Evolutionary conservation across 2,113 vertebrate genomes (phyloP), one percentile per base, ranked within the genome.

Genomic region (Hemichromis elongatus): DNA sequence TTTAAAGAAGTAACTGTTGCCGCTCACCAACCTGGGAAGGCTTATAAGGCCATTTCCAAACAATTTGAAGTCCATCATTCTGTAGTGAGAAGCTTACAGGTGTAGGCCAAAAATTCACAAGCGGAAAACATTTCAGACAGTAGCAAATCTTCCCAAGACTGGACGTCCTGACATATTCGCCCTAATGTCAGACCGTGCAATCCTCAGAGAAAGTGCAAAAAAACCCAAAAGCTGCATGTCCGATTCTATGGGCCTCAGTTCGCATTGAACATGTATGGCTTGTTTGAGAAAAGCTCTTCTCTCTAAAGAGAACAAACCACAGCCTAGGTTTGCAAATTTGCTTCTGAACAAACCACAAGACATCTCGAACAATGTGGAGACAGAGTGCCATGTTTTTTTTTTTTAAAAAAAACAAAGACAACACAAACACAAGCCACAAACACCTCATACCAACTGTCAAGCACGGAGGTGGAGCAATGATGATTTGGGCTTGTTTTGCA

Each of bases 371-470:
- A 66, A 66, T 37, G 19, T 66, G 33, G 33, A 37, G 61, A 66
- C 61, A 66, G 0, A 66, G 11, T 4, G 4, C 59, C 0, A 2
- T 2, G 59, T 63, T 37, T 21, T 19, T 33, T 33, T n/a, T n/a
- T n/a, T n/a, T n/a, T n/a, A n/a, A n/a, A 19, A 63, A 63, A 63
- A 63, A 33, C 11, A 37, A 13, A 5, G 33, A 19, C 33, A 37
- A 37, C 33, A 66, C 6, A 0, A 63, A n/a, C n/a, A n/a, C n/a
- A n/a, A n/a, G n/a, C n/a, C 0, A 63, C 33, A 66, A 37, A 66
- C 21, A 19, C 61, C 1, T 1, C 19, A 37, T 66, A 66, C 19
- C 10, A 37, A 37, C 11, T 66, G 61, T 66, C 33, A 37, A 37
- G 61, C 59, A 66, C 19, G 7, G 59, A 13, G 59, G 33, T 1